Evolutionary conservation across 2,113 vertebrate species (phyloP).

Genomic region (Melanerpes formicivorus): DNA sequence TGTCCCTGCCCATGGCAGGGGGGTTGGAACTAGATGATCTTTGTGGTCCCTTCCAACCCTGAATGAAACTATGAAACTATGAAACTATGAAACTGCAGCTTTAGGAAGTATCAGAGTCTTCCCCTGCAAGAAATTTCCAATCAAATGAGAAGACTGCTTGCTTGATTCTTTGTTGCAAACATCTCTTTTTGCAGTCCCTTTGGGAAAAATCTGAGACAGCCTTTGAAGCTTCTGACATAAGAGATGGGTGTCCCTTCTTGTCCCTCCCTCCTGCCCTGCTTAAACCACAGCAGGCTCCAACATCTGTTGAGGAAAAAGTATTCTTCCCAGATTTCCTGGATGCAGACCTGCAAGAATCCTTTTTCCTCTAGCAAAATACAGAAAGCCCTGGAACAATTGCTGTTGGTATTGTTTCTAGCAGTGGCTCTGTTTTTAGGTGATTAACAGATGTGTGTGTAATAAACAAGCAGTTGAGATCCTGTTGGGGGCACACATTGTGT

Average conservation of each 20-base stretch:
- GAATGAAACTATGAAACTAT: no score
- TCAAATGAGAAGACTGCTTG: background rate
- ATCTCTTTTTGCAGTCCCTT: background rate
- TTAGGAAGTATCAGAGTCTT: background rate
- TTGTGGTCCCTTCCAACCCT: no score
- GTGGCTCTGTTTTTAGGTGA: slow-evolving; percentile 49
- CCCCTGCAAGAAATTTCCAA: background rate
- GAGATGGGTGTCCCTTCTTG: slow-evolving; percentile 23
- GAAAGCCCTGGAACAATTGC: slow-evolving; percentile 52
- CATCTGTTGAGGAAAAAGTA: slow-evolving; percentile 69
- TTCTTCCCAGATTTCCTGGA: slow-evolving; percentile 64
- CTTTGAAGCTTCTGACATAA: slow-evolving; percentile 30
- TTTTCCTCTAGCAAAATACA: slow-evolving; percentile 60
- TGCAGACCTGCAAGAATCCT: slow-evolving; percentile 54
- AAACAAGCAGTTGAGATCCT: slow-evolving; percentile 61
- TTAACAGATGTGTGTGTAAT: slow-evolving; percentile 62
- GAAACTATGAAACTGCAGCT: background rate
- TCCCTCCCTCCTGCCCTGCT: slow-evolving; percentile 22
- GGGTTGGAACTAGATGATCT: no score
- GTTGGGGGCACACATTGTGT: slow-evolving; percentile 33
- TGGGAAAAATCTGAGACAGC: background rate
- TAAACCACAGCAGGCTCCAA: background rate
- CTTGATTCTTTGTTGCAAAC: background rate
- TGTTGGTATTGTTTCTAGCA: slow-evolving; percentile 45
- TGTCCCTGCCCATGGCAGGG: no score